These are phyloP conservation scores for Podargus strigoides DNA, from an alignment of 2,797 vertebrate genomes.

Conservation along the genomic window DNA sequence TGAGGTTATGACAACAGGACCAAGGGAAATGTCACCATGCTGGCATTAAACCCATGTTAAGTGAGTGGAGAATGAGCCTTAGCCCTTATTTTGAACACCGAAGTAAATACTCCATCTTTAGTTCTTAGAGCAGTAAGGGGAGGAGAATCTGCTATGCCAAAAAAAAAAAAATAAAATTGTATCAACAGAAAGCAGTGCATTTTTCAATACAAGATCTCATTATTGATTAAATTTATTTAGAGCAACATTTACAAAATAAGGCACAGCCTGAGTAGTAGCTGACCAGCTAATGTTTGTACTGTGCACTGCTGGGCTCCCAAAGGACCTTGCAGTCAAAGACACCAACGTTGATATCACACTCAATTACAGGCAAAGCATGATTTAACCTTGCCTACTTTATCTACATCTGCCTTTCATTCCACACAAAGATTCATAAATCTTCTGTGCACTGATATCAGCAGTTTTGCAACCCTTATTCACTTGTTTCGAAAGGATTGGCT, in stretches of 20 bases:
- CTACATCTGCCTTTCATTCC: neutral
- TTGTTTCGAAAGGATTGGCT: neutral
- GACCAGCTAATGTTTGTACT: neutral
- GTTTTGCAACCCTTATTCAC: neutral
- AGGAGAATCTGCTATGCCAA: neutral
- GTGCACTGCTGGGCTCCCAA: neutral
- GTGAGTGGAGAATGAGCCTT: neutral
- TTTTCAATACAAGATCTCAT: neutral
- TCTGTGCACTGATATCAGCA: neutral
- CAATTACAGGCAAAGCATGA: neutral
- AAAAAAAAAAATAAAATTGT: neutral
- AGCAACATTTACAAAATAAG: neutral
- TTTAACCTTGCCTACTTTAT: neutral
- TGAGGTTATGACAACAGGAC: neutral
- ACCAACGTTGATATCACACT: rapidly evolving
- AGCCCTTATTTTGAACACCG: neutral
- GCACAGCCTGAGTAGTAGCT: neutral
- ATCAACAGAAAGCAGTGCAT: neutral
- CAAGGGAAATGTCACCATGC: neutral
- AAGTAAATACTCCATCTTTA: neutral
- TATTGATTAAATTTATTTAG: constrained; percentile 9
- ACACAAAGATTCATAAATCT: neutral
- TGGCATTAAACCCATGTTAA: neutral
- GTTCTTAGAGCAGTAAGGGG: neutral
- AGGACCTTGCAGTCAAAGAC: neutral